Base-by-base conservation (phyloP, 2,113 vertebrate species). In the Phaethornis superciliosus region DNA sequence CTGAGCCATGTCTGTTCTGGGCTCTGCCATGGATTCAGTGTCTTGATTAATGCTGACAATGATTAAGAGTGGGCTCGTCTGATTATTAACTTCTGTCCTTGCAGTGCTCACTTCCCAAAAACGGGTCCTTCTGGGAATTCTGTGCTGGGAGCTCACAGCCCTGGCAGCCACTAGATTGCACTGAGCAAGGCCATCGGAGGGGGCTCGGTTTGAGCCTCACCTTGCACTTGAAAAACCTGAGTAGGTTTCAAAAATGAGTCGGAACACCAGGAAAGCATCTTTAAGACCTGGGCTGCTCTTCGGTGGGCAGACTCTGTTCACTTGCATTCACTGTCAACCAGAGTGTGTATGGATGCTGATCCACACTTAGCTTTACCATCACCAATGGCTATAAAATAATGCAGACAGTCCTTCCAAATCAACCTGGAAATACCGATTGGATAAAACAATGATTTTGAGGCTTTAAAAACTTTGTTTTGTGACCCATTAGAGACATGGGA, bases 201-300 rank as follows among this genome's bases (percentile, higher is more conserved):
- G 12, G 1, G 3, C 32, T 47, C 6, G 1, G 22, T 27, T 15
- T 1, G 3, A 32, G 44, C 24, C 30, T 5, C 4, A 1, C 22
- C 62, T 23, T 52, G 30, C 37, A 52, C 46, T 28, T 9, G 18
- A n/a, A n/a, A n/a, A n/a, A n/a, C n/a, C 8, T 15, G 14, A 33
- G 2, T 35, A 26, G 9, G 5, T 23, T 35, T 77, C 42, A 24
- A 62, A 52, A 62, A 4, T 4, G 2, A 18, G 5, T 28, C 24
- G 3, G 7, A 3, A 33, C 9, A 54, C 16, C 15, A 32, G 20
- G 33, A 78, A 72, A 7, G 17, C 10, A 10, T 2, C n/a, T 80
- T 7, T 58, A 23, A 51, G 7, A 35, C 18, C 5, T 0, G 49
- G 23, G 16, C 27, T 79, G 44, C 49, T 85, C 49, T 64, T 32